phyloP scores from a whole-genome alignment of 2,113 vertebrate species.

The Clarias batrachus region DNA sequence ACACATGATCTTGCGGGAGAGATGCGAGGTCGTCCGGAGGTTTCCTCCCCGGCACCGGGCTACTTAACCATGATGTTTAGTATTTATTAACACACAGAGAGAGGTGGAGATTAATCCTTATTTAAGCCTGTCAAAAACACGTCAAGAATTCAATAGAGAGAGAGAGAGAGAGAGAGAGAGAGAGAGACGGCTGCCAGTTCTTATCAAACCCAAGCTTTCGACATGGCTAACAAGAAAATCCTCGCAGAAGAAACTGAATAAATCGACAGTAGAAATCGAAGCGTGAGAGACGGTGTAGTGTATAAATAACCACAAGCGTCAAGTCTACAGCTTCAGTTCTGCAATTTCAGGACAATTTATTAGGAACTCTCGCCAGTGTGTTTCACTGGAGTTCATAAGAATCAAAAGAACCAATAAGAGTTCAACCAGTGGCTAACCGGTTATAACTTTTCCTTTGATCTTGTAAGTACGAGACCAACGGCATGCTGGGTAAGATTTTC shows the following conservation, averaged over 20 bases:
- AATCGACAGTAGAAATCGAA: neutral
- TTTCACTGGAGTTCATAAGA: neutral
- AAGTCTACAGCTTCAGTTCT: too few species aligned
- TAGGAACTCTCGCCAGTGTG: neutral
- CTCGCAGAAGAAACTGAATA: neutral
- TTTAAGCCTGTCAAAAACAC: conserved; percentile 5
- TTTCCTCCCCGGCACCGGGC: neutral
- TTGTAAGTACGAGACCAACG: neutral
- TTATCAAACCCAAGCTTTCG: neutral
- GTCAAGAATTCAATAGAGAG: conserved; percentile 19
- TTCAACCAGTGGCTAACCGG: neutral
- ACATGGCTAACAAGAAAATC: neutral
- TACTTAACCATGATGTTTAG: conserved; percentile 24
- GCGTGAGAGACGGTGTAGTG: neutral
- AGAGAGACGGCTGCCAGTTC: neutral
- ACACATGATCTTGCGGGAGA: conserved; percentile 9
- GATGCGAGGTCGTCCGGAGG: conserved; percentile 30
- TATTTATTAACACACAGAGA: conserved; percentile 25
- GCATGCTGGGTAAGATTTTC: neutral
- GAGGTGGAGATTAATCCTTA: conserved; percentile 11
- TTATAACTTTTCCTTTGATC: neutral
- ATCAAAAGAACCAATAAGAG: neutral
- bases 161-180: neutral
- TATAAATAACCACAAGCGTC: neutral
- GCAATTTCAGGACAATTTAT: neutral